A percentile compares a stretch with the other conserved stretches of the same genome.
Conservation (phyloP, 2,888 invertebrate species). For the Rhopalosiphum nymphaeae region DNA sequence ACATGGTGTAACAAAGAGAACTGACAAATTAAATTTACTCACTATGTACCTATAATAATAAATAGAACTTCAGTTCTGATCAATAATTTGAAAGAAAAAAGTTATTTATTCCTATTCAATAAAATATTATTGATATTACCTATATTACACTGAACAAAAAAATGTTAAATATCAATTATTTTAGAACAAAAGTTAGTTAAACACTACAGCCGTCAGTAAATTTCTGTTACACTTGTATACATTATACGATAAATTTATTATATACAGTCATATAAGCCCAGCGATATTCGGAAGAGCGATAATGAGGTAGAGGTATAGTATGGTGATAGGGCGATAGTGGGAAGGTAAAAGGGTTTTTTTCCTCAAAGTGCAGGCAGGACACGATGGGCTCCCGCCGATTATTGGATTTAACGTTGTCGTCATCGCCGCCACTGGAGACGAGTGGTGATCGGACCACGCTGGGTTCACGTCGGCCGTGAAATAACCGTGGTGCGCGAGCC, state of each 20-base stretch:
- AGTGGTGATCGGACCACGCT: constrained; percentile 47
- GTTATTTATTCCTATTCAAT: too few relatives aligned
- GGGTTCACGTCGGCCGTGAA: constrained; percentile 57
- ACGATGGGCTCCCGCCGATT: constrained; percentile 27
- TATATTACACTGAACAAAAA: too few relatives aligned
- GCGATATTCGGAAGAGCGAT: background rate
- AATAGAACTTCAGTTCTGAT: too few relatives aligned
- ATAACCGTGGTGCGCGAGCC: constrained; percentile 17
- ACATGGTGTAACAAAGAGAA: too few relatives aligned
- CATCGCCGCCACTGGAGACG: constrained; percentile 39
- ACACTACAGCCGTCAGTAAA: background rate
- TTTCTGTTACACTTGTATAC: background rate
- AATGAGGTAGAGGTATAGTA: background rate
- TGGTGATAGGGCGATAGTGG: background rate
- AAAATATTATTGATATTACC: too few relatives aligned
- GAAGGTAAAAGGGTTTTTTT: constrained; percentile 5
- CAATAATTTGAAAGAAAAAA: too few relatives aligned
- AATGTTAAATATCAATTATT: background rate
- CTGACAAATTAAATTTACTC: too few relatives aligned
- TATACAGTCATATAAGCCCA: background rate
- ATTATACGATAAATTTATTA: too few relatives aligned
- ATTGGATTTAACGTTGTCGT: constrained; percentile 44
- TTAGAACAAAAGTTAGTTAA: background rate
- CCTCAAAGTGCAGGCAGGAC: background rate
- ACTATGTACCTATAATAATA: too few relatives aligned